phyloP scores from a whole-genome alignment of 2,113 vertebrate species.

The Trematomus loennbergii region DNA sequence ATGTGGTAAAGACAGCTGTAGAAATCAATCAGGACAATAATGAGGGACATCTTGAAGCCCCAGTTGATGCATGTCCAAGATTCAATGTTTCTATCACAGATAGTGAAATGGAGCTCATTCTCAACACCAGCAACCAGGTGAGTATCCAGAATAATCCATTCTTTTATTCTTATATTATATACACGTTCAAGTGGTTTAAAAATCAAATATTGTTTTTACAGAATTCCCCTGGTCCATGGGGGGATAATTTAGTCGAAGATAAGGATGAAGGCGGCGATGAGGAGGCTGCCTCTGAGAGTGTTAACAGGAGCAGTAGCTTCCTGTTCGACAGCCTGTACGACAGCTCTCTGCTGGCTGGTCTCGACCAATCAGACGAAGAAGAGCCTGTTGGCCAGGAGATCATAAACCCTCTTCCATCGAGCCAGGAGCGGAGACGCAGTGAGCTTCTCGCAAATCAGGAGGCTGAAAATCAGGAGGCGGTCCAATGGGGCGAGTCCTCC shows the following conservation, averaged over 20 bases:
- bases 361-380: slow-evolving; percentile 54
- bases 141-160: slow-evolving; percentile 24
- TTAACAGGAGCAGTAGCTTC: slow-evolving; percentile 91
- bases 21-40: not conserved
- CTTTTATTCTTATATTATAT: not conserved
- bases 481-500: slow-evolving; percentile 86
- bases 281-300: slow-evolving; percentile 77
- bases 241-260: slow-evolving; percentile 17
- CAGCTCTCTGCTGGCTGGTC: slow-evolving; percentile 76
- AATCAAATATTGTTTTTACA: slow-evolving; percentile 42
- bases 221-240: slow-evolving; percentile 46
- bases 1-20: not conserved
- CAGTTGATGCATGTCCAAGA: slow-evolving; percentile 41
- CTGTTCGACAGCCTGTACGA: slow-evolving; percentile 93
- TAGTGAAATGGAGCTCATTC: slow-evolving; percentile 91
- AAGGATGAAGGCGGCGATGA: slow-evolving; percentile 7
- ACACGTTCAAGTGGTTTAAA: not conserved
- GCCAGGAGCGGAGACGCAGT: slow-evolving; percentile 63
- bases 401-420: slow-evolving; percentile 3
- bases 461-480: slow-evolving; percentile 78
- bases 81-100: slow-evolving; percentile 91
- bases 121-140: slow-evolving; percentile 88
- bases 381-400: slow-evolving; percentile 50
- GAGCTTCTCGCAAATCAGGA: slow-evolving; percentile 74
- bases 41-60: slow-evolving; percentile 12